phyloP scores from a whole-genome alignment of 2,113 vertebrate species.

The Dasyprocta punctata region DNA sequence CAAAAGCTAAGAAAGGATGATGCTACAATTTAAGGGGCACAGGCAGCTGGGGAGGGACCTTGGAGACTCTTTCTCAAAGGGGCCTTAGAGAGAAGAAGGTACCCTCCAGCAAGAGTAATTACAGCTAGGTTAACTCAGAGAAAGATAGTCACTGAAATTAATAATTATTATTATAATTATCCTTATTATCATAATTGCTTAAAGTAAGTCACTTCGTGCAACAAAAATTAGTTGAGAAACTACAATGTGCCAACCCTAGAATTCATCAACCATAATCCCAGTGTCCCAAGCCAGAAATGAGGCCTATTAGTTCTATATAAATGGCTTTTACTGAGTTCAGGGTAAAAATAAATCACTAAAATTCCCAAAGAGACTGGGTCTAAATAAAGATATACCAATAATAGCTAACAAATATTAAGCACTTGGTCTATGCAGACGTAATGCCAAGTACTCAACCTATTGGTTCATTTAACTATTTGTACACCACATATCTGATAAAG shows the following conservation, averaged over 20 bases:
- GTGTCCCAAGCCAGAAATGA: neutral
- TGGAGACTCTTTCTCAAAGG: neutral
- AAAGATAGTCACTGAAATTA: neutral
- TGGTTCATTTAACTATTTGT: neutral
- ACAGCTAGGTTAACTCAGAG: neutral
- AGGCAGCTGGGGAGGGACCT: rapidly evolving
- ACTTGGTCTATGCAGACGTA: neutral
- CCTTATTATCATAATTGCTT: neutral
- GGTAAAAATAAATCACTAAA: neutral
- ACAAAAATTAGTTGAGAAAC: conserved; percentile 4
- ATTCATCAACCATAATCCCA: neutral
- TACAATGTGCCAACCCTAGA: neutral
- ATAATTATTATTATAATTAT: neutral
- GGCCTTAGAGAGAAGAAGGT: neutral
- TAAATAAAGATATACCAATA: conserved; percentile 6
- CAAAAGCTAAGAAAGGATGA: neutral
- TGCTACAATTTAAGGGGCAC: rapidly evolving
- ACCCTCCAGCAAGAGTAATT: neutral
- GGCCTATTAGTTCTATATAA: neutral
- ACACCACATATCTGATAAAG: neutral
- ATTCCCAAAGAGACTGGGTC: neutral
- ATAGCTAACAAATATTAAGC: neutral
- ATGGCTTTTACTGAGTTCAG: neutral
- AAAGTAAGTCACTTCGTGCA: neutral
- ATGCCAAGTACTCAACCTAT: neutral